Evolutionary conservation across 2,113 vertebrate species (phyloP).

Genomic region (Ellobius talpinus): DNA sequence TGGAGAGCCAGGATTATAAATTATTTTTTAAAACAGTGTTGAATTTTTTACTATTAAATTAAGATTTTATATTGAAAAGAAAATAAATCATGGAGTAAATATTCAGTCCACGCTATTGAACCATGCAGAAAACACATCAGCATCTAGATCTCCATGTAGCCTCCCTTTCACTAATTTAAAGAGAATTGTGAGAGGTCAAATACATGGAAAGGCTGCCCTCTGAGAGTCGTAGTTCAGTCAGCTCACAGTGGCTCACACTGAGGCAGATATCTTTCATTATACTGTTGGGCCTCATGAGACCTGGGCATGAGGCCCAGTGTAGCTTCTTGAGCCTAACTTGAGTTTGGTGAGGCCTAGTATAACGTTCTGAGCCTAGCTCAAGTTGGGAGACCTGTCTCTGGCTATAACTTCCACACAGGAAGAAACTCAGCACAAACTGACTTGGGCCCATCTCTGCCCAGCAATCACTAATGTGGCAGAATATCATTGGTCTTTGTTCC

Average conservation of each 20-base stretch:
- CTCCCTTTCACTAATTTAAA: neutral
- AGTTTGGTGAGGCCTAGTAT: too few relatives aligned
- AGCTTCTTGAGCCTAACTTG: too few relatives aligned
- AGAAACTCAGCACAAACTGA: too few relatives aligned
- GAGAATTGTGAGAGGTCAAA: neutral
- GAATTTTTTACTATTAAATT: neutral
- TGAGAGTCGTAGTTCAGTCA: neutral
- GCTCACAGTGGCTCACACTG: neutral
- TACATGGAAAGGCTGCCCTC: rapidly evolving
- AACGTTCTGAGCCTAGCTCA: too few relatives aligned
- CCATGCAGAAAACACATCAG: neutral
- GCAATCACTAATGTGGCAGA: too few relatives aligned
- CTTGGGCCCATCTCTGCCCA: too few relatives aligned
- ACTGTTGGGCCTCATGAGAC: too few relatives aligned
- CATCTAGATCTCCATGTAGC: neutral
- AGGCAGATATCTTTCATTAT: neutral
- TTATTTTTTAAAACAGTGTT: neutral
- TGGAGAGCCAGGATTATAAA: neutral
- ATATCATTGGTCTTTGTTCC: too few relatives aligned
- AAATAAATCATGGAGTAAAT: neutral
- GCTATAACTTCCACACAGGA: too few relatives aligned
- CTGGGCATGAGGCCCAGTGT: too few relatives aligned
- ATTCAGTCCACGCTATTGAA: neutral
- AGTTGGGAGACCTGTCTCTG: too few relatives aligned
- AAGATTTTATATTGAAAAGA: neutral